A percentile compares a stretch with the other conserved stretches of the same genome.
phyloP scores from a whole-genome alignment of 2,888 invertebrate genomes.

The Xestia rhomboidea region DNA sequence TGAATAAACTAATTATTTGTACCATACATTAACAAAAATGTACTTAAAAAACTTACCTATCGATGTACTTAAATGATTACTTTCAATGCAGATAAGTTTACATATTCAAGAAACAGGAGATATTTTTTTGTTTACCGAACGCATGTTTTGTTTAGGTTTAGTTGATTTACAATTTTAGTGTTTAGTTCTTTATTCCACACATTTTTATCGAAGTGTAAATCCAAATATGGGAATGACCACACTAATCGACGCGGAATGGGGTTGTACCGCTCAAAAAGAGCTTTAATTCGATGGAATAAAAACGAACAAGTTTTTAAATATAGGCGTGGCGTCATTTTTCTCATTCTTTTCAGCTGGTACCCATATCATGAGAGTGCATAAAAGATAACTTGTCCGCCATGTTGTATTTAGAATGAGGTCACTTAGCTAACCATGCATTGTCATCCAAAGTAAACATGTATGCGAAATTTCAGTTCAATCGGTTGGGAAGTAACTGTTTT shows the following conservation, averaged over 20 bases:
- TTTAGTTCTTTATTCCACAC: neutral
- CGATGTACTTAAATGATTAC: neutral
- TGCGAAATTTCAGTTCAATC: no score
- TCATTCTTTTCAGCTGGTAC: no score
- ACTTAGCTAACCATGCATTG: neutral
- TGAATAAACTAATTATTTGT: neutral
- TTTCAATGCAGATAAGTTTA: neutral
- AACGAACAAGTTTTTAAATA: no score
- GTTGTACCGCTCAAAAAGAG: neutral
- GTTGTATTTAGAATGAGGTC: neutral
- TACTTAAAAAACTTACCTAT: constrained; percentile 11
- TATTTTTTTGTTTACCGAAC: neutral
- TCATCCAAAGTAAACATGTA: neutral
- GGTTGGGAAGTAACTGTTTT: no score
- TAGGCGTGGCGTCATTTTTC: no score
- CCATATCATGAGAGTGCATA: no score
- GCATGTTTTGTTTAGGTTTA: constrained; percentile 13
- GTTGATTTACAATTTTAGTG: neutral
- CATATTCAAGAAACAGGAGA: neutral
- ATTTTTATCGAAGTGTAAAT: neutral
- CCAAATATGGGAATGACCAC: neutral
- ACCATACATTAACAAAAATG: neutral
- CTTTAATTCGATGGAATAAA: neutral
- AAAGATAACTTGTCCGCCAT: neutral
- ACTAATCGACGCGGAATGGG: neutral